Percentiles rank a stretch among this genome's conserved stretches.
Evolutionary conservation across 2,888 invertebrate species (phyloP).

Genomic region (Lithophane socia): DNA sequence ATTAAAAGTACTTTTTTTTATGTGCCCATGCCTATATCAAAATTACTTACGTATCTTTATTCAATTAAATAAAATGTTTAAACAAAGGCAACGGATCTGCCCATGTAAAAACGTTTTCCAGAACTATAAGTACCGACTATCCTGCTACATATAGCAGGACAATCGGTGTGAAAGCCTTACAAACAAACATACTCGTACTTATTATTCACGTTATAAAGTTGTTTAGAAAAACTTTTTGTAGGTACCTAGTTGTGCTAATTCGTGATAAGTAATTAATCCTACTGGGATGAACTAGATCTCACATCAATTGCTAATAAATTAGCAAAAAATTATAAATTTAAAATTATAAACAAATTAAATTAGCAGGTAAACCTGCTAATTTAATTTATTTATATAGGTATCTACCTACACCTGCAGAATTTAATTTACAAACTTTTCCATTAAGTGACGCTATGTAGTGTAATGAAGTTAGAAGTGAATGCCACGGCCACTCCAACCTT

Average conservation of each 20-base stretch:
- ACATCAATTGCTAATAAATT: slow-evolving; percentile 29
- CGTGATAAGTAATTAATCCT: slow-evolving; percentile 19
- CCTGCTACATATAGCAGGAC: no score
- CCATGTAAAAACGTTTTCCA: not conserved
- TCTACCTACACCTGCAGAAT: slow-evolving; percentile 37
- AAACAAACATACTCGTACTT: not conserved
- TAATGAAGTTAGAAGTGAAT: slow-evolving; percentile 43
- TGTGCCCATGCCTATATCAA: not conserved
- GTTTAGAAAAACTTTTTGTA: not conserved
- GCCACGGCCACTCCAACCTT: slow-evolving; percentile 16
- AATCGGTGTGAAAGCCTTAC: not conserved
- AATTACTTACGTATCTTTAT: not conserved
- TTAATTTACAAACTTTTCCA: slow-evolving; percentile 42
- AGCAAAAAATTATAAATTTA: no score
- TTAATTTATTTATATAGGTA: not conserved
- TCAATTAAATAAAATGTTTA: not conserved
- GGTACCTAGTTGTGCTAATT: slow-evolving; percentile 6
- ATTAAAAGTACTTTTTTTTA: no score
- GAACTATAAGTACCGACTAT: not conserved
- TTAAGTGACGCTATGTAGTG: slow-evolving; percentile 28
- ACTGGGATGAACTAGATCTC: slow-evolving; percentile 16
- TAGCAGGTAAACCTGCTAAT: no score
- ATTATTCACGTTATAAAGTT: not conserved
- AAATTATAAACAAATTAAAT: no score
- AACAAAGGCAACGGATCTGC: not conserved